Base-by-base conservation (phyloP, 1,140 invertebrate genomes). In the Solenopsis fugax region DNA sequence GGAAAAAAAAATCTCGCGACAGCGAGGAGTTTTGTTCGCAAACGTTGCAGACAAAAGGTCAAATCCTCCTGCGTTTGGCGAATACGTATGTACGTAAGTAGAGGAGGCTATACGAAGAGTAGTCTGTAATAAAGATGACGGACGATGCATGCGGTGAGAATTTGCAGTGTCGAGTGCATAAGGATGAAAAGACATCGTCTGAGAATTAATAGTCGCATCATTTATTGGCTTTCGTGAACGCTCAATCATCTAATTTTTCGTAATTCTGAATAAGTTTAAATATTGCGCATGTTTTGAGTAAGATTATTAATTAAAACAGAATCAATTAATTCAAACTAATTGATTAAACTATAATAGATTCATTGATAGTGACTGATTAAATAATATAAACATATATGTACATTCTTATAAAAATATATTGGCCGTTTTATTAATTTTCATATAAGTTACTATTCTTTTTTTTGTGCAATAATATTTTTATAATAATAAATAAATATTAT, bases 1-100 rank as follows among this genome's bases (percentile, higher is more conserved):
- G 34, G 29, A 6, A 21, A 50, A 81, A 84, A 84, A 71, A 72
- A 29, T 48, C 37, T 12, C 21, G n/a, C 50, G 69, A 73, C 80
- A 73, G 52, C 18, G 54, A 67, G 12, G 54, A 60, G 21, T 71
- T 73, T 72, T 56, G 64, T 34, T 24, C 21, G 16, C 34, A 21
- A 29, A n/a, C 21, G 2, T 50, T 18, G 54, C 13, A 84, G 7
- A 41, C 41, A 84, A 82, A 82, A 84, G 29, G 37, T 75, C n/a
- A 41, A 2, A 60, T 45, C 13, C 16, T 41, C 18, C 24, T 50
- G 24, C 34, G 18, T 60, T 29, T 37, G 54, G 3, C 9, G 69
- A 73, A 21, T 80, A 56, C 34, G 9, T 80, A 56, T n/a, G 9
- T 16, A 73, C 10, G 29, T 84, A 62, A 84, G 52, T 73, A 13